These are phyloP conservation scores for Liolophura sinensis DNA, from an alignment of 1,140 invertebrate species.

Conservation along the genomic window DNA sequence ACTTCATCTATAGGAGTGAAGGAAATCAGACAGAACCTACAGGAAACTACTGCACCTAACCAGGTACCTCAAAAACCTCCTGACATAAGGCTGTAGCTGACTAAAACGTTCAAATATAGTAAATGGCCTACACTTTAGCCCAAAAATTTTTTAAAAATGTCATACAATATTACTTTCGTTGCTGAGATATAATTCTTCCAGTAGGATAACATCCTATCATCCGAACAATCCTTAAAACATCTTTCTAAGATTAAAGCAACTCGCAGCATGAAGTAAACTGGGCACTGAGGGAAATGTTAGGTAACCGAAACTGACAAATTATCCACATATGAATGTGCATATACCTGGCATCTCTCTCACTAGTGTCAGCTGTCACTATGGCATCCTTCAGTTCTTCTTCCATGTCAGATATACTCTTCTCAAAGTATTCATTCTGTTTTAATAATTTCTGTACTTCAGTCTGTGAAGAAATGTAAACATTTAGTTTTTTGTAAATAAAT, in stretches of 20 bases:
- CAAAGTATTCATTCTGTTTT: constrained; percentile 56
- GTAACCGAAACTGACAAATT: no score
- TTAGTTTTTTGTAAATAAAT: no score
- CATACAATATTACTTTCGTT: no score
- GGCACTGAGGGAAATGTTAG: no score
- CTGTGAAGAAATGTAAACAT: constrained; percentile 20
- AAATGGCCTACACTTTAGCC: no score
- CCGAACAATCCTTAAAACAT: no score
- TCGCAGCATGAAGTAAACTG: no score
- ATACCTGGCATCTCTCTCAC: constrained; percentile 55
- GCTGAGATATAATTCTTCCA: no score
- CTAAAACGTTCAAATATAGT: neutral
- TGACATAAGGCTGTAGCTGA: neutral
- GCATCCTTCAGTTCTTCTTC: constrained; percentile 49
- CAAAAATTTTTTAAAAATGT: no score
- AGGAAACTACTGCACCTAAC: neutral
- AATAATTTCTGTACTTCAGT: constrained; percentile 54
- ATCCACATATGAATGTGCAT: neutral
- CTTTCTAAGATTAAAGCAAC: no score
- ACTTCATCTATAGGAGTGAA: neutral
- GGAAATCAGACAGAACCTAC: no score
- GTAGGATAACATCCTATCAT: no score
- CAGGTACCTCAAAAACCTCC: neutral
- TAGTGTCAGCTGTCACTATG: constrained; percentile 52
- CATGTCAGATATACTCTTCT: constrained; percentile 53